These are phyloP conservation scores for Ranitomeya variabilis DNA, from an alignment of 2,113 vertebrate species.

Conservation along the genomic window DNA sequence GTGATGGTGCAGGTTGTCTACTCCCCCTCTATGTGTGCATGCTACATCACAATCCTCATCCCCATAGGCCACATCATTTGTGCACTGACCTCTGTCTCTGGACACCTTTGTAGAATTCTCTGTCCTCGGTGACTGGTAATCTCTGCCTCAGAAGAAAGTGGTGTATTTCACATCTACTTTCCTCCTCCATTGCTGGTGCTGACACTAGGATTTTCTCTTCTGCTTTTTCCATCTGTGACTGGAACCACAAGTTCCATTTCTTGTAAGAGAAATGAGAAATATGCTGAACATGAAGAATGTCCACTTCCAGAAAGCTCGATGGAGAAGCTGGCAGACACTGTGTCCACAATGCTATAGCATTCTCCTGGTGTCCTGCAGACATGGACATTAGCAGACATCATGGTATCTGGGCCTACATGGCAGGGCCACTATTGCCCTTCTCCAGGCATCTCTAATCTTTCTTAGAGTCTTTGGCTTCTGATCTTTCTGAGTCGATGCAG, in stretches of 20 bases:
- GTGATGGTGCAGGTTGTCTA: too few species aligned
- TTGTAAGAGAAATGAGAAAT: background rate
- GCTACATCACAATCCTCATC: background rate
- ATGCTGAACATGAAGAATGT: background rate
- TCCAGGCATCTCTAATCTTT: too few species aligned
- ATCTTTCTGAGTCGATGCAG: too few species aligned
- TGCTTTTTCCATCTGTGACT: background rate
- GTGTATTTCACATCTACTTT: background rate
- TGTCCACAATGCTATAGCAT: background rate
- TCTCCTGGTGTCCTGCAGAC: too few species aligned
- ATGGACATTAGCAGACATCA: too few species aligned
- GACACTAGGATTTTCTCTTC: conserved; percentile 23
- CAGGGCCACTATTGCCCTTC: too few species aligned
- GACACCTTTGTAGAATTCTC: background rate
- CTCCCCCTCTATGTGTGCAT: background rate
- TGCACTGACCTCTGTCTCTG: background rate
- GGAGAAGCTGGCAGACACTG: background rate
- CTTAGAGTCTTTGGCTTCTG: too few species aligned
- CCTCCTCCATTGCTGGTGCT: background rate
- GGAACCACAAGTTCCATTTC: background rate
- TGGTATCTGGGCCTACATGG: too few species aligned
- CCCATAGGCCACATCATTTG: background rate
- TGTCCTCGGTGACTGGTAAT: background rate
- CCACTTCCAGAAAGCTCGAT: background rate
- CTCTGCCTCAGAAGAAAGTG: background rate